Conservation (phyloP, 2,888 invertebrate genomes). For the Belgica antarctica region DNA sequence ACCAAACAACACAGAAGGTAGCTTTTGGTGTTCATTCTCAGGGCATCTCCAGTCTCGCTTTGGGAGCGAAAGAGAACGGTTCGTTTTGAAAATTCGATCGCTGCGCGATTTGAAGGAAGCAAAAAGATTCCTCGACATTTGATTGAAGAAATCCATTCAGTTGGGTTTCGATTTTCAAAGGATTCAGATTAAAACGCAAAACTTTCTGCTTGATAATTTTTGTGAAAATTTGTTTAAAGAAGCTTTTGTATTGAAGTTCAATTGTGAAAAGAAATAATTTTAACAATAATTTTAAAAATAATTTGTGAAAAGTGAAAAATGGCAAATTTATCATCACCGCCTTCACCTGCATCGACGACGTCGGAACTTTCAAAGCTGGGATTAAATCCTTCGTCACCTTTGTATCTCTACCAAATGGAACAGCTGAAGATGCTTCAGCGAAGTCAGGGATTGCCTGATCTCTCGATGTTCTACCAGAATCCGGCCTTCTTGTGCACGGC, state of each 20-base stretch:
- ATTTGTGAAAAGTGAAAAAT: slow-evolving; percentile 18
- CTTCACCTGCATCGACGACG: slow-evolving; percentile 34
- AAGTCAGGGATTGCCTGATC: slow-evolving; percentile 16
- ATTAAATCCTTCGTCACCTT: slow-evolving; percentile 26
- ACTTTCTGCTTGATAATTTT: neutral
- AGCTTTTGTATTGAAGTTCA: neutral
- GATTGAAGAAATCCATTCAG: slow-evolving; percentile 24
- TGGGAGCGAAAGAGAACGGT: slow-evolving; percentile 38
- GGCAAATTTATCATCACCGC: slow-evolving; percentile 41
- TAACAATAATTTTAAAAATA: neutral
- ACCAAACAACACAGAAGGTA: slow-evolving; percentile 22
- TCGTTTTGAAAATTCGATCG: slow-evolving; percentile 10
- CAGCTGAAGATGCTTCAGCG: slow-evolving; percentile 40
- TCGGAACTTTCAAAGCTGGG: slow-evolving; percentile 34
- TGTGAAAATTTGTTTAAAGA: neutral
- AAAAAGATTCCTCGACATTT: neutral
- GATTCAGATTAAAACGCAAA: slow-evolving; percentile 23
- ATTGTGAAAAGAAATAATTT: neutral
- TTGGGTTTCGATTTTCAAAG: slow-evolving; percentile 32
- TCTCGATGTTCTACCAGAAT: slow-evolving; percentile 39
- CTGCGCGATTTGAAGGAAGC: neutral
- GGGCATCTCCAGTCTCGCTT: slow-evolving; percentile 7
- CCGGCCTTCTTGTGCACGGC: slow-evolving; percentile 39
- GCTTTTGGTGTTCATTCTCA: too few species aligned
- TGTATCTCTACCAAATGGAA: slow-evolving; percentile 41